Base-by-base conservation (phyloP, 1,140 invertebrate genomes). In the Ditylenchus dipsaci region DNA sequence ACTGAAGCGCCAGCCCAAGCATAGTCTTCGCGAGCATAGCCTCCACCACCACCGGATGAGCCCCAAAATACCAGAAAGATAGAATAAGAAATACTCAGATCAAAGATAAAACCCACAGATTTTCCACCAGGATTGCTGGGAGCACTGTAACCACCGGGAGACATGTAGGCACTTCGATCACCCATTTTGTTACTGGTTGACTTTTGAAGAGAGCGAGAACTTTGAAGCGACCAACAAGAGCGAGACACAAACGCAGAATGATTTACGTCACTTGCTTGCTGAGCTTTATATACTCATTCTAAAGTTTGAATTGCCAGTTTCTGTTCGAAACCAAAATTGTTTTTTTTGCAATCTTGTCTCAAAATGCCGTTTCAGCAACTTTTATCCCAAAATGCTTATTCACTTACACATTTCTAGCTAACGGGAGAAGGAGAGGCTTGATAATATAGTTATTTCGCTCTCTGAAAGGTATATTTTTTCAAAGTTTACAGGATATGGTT, bases 81-180 rank as follows among this genome's bases (percentile, higher is more conserved):
- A 53, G 23, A 53, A 53, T 53, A 26, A 53, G 49, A 7, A 53
- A 53, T 53, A 3, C 23, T 7, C 3, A 53, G 49, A 53, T 8
- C n/a, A 7, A 5, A 53, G 3, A 53, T 7, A 53, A 5, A 3
- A 53, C n/a, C 15, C 15, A 53, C 49, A 8, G 49, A 19, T 8
- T 53, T 19, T 53, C 49, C 49, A 26, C 49, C 49, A 53, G 49
- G 49, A 53, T 3, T 17, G 49, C 49, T 53, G 8, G 49, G 49
- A 53, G 49, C 49, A 53, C n/a, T 21, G 49, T 53, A 53, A 8
- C 49, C 49, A 26, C 49, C 49, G 15, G 49, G 49, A 53, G 49
- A 19, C 49, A 53, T 53, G 49, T 53, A 53, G 8, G 49, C 49
- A 15, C 49, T 53, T 53, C 49, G 49, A 53, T 53, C 49, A 26